Conservation (phyloP, 2,888 invertebrate genomes). For the Mongoloraphidia duomilia region DNA sequence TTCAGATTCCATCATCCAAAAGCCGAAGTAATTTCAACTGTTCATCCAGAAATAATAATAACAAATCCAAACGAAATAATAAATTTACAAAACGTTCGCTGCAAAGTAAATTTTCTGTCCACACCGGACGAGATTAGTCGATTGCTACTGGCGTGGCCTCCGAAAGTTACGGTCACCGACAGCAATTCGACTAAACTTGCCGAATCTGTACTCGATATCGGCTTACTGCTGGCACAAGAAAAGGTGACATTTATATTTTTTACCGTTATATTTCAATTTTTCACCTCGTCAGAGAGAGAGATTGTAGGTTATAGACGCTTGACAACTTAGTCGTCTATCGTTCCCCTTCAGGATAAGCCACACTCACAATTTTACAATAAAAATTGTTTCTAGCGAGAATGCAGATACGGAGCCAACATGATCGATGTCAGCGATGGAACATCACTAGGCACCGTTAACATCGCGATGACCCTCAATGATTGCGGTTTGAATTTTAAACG, state of each 20-base stretch:
- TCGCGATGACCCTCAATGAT: constrained; percentile 22
- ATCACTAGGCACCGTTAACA: constrained; percentile 20
- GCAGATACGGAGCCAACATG: constrained; percentile 20
- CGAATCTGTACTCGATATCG: constrained; percentile 18
- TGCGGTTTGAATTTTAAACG: constrained; percentile 16
- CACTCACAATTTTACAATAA: neutral
- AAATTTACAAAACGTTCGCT: constrained; percentile 22
- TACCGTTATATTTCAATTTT: no score
- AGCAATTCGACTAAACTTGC: constrained; percentile 17
- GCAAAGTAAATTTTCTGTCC: constrained; percentile 26
- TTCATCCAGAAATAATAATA: constrained; percentile 17
- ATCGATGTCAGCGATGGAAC: constrained; percentile 16
- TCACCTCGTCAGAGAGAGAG: no score
- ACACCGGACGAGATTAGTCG: constrained; percentile 22
- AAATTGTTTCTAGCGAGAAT: constrained; percentile 16
- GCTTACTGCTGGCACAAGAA: no score
- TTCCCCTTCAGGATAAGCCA: no score
- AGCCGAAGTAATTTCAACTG: constrained; percentile 21
- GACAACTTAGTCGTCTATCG: no score
- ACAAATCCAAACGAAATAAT: constrained; percentile 17
- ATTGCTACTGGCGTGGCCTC: constrained; percentile 22
- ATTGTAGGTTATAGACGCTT: no score
- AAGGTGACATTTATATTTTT: constrained; percentile 9
- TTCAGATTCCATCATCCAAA: constrained; percentile 27
- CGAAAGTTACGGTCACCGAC: constrained; percentile 24